Evolutionary conservation across 2,888 invertebrate genomes (phyloP), one percentile per base, ranked within the genome.

Genomic region (Escarpia spicata): DNA sequence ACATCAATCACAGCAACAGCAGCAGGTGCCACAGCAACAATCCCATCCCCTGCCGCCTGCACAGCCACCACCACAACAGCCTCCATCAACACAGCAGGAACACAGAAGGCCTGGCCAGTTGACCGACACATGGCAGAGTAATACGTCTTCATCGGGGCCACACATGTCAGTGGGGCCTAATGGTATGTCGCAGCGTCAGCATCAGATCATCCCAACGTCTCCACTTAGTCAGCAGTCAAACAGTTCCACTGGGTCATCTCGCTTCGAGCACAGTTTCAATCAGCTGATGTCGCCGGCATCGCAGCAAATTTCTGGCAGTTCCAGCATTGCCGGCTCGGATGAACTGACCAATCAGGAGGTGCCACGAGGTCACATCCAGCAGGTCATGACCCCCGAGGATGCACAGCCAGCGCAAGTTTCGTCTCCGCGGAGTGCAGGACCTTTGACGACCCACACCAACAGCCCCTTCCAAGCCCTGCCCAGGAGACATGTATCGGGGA

Each of bases 11-110:
- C 91, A 90, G 26, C 19, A 44, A 19, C 31, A 26, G n/a, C 75
- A 45, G 92, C 97, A 95, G 37, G 91, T 60, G 37, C 45, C 31
- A 19, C 91, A 92, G 44, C 91, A 93, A 75, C 92, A 91, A 52
- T 19, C 58, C 12, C 91, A 91, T 26, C 91, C 15, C 43, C 52
- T 15, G 9, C 37, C 6, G 91, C 91, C 91, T 91, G 91, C 26
- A 91, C 91, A 19, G 45, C 45, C n/a, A n/a, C 45, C 26, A 2
- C 31, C 19, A 37, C 19, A 26, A 0, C 91, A 91, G 52, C 19
- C 91, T 45, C 45, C 91, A 4, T 6, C 26, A 44, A 31, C 26
- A 15, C 91, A 91, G 45, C 91, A 44, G 45, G 44, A n/a, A 52
- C 44, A 44, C 12, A 60, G 31, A 90, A n/a, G 90, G 43, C 26